phyloP scores from a whole-genome alignment of 2,113 vertebrate genomes.

The Brachyhypopomus gauderio region DNA sequence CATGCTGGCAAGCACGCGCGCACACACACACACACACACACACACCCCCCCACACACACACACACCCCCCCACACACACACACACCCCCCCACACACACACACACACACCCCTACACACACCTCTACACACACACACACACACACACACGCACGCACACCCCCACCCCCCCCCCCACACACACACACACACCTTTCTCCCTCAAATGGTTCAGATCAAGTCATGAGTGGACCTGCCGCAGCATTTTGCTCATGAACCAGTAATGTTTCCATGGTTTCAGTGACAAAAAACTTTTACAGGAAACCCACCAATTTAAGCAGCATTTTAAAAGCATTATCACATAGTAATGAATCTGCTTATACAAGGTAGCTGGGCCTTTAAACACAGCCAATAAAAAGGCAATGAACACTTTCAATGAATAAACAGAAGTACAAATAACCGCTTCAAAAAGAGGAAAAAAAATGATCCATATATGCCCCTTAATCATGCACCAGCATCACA shows the following conservation, averaged over 20 bases:
- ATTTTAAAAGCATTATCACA: not conserved
- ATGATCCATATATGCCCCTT: not conserved
- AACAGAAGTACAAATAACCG: not conserved
- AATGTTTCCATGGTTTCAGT: not conserved
- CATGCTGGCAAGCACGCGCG: not conserved
- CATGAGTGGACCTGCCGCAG: not conserved
- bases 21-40: not conserved
- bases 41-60: constrained; percentile 8
- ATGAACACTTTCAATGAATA: not conserved
- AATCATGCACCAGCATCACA: not conserved
- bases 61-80: too few species aligned
- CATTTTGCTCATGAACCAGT: not conserved
- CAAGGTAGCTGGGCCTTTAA: not conserved
- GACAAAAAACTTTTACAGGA: not conserved
- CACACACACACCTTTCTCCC: constrained; percentile 12
- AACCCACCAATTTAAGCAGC: not conserved
- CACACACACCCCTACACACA: not conserved
- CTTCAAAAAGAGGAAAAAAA: not conserved
- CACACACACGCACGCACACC: constrained; percentile 1
- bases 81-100: too few species aligned
- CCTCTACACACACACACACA: not conserved
- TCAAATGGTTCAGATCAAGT: not conserved
- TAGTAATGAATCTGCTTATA: not conserved
- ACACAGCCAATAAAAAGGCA: not conserved
- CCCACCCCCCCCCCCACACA: constrained; percentile 1